phyloP scores from a whole-genome alignment of 2,113 vertebrate species.

The Lipophrys pholis region DNA sequence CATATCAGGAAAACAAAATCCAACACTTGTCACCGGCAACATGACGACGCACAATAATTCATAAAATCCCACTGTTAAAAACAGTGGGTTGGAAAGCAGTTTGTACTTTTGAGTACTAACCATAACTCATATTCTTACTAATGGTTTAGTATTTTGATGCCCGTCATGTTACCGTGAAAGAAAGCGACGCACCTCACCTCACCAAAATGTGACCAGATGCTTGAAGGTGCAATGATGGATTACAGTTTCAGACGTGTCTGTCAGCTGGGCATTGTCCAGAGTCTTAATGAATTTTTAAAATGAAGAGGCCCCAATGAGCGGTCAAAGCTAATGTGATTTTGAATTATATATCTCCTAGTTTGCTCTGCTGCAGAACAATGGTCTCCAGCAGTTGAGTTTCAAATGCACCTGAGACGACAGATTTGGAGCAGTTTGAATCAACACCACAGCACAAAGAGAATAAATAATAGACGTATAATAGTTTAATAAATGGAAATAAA shows the following conservation, averaged over 20 bases:
- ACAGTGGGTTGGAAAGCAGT: slow-evolving; percentile 11
- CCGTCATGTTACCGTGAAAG: not conserved
- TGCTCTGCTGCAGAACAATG: slow-evolving; percentile 20
- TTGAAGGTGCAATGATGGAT: slow-evolving; percentile 48
- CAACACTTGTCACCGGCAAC: slow-evolving; percentile 36
- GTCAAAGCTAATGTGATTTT: slow-evolving; percentile 53
- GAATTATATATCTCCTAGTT: slow-evolving; percentile 44
- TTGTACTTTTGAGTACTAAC: slow-evolving; percentile 16
- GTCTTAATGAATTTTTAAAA: slow-evolving; percentile 53
- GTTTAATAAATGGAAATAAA: too few relatives aligned
- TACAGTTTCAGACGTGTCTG: slow-evolving; percentile 35
- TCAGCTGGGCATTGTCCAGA: slow-evolving; percentile 38
- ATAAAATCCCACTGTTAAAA: slow-evolving; percentile 7
- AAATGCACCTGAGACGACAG: slow-evolving; percentile 12
- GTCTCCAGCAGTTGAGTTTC: slow-evolving; percentile 1
- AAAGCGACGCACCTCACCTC: not conserved
- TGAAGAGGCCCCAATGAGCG: slow-evolving; percentile 46
- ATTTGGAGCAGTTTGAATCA: slow-evolving; percentile 6
- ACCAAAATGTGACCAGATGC: slow-evolving; percentile 7
- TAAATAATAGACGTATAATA: too few relatives aligned
- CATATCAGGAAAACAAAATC: too few relatives aligned
- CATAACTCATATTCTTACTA: not conserved
- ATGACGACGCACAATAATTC: slow-evolving; percentile 17
- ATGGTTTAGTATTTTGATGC: slow-evolving; percentile 1
- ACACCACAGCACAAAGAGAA: not conserved